Percentiles rank a stretch among this genome's conserved stretches.
Evolutionary conservation across 1,140 invertebrate species (phyloP).

Genomic region (Pseudomyrmex sp.): DNA sequence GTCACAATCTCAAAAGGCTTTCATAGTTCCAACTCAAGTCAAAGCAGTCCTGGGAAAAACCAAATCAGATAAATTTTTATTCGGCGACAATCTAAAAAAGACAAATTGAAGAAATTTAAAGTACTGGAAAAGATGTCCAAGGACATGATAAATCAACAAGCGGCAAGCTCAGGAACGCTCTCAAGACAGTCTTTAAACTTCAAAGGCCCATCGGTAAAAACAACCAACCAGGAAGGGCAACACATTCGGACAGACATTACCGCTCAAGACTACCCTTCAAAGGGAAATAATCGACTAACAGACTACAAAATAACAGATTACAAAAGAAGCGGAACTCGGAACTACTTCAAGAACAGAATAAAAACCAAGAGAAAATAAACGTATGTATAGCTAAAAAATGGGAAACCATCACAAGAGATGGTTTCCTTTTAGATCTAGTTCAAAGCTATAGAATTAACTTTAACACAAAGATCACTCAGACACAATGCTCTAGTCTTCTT

Average conservation of each 20-base stretch:
- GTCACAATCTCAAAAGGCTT: background rate
- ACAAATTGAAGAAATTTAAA: background rate
- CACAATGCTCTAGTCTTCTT: too few species aligned
- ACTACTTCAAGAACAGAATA: background rate
- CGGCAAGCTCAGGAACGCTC: background rate
- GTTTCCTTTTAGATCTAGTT: conserved; percentile 38
- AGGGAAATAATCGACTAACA: background rate
- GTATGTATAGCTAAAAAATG: background rate
- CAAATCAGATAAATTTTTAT: background rate
- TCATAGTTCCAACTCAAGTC: conserved; percentile 3
- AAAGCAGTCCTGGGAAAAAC: background rate
- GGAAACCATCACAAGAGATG: background rate
- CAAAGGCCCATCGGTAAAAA: background rate
- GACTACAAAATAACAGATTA: background rate
- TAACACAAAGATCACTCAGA: too few species aligned
- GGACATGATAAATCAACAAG: background rate
- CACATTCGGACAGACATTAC: too few species aligned
- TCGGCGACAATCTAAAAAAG: background rate
- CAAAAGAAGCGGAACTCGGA: background rate
- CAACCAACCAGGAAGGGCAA: background rate
- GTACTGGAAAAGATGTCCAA: background rate
- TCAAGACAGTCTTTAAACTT: background rate
- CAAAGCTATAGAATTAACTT: background rate
- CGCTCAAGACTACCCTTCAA: background rate
- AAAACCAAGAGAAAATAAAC: background rate